These are phyloP conservation scores for Drepana falcataria DNA, from an alignment of 2,888 invertebrate species.

Conservation along the genomic window DNA sequence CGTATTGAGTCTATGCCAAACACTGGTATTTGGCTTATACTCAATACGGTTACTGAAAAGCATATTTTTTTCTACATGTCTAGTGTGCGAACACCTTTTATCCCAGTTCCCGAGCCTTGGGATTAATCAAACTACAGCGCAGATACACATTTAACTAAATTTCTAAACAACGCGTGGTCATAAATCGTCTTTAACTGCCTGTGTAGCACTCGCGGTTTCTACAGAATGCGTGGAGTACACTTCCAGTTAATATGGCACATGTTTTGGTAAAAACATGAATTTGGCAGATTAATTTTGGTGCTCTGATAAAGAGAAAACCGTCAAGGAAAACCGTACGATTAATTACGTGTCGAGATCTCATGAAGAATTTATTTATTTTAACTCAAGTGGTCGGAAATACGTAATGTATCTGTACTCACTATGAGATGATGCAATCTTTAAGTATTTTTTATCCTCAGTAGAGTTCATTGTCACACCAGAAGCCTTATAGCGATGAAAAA, in stretches of 20 bases:
- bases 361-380: background rate
- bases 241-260: constrained; percentile 1
- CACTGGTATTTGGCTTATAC: too few species aligned
- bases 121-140: constrained; percentile 61
- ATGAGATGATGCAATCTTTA: too few species aligned
- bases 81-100: constrained; percentile 3
- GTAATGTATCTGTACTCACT: too few species aligned
- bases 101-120: constrained; percentile 22
- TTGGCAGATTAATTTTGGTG: background rate
- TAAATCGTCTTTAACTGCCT: constrained; percentile 65
- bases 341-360: background rate
- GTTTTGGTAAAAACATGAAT: constrained; percentile 9
- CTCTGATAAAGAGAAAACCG: background rate
- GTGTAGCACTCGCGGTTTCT: constrained; percentile 10
- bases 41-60: too few species aligned
- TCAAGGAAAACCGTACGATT: constrained; percentile 11
- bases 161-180: constrained; percentile 65
- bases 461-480: too few species aligned
- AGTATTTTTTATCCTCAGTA: too few species aligned
- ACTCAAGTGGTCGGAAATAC: too few species aligned
- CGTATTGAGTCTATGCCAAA: too few species aligned
- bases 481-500: too few species aligned
- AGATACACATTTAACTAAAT: constrained; percentile 66
- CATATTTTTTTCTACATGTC: constrained; percentile 4
- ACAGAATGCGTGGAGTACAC: background rate